phyloP scores from a whole-genome alignment of 1,140 invertebrate genomes.

The Eupristina koningsbergeri region DNA sequence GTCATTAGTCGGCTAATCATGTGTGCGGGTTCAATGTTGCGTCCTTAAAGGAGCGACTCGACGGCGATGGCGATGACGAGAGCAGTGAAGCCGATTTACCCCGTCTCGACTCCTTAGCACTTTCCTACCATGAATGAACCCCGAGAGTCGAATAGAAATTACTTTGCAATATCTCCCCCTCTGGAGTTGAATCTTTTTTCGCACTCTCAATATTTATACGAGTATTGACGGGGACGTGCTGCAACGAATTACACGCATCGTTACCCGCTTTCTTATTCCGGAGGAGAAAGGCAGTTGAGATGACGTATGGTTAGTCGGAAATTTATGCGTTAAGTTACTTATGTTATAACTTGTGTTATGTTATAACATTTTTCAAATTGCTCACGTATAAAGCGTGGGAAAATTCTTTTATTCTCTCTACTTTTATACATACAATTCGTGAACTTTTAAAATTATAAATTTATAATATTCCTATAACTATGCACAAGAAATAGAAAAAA shows the following conservation, averaged over 20 bases:
- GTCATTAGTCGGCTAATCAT: conserved; percentile 74
- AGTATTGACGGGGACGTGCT: conserved; percentile 23
- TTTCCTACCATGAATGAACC: background rate
- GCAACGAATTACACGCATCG: conserved; percentile 34
- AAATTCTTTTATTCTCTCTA: background rate
- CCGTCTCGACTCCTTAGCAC: background rate
- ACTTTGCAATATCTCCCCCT: conserved; percentile 5
- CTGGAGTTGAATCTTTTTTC: background rate
- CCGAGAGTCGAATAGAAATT: conserved; percentile 47
- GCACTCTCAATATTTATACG: conserved; percentile 24
- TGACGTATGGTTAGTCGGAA: background rate
- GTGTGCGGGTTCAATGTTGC: conserved; percentile 73
- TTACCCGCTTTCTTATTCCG: conserved; percentile 4
- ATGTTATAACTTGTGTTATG: background rate
- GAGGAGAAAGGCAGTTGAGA: background rate
- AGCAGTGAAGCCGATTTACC: conserved; percentile 58
- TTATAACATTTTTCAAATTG: background rate
- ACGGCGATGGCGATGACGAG: too few relatives aligned
- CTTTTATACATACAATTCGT: too few relatives aligned
- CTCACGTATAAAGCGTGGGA: background rate
- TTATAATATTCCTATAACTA: too few relatives aligned
- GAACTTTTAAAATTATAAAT: background rate
- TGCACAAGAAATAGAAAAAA: too few relatives aligned
- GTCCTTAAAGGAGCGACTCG: conserved; percentile 70
- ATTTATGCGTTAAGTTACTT: conserved; percentile 5